phyloP scores from a whole-genome alignment of 1,140 invertebrate species.

The Metaphire vulgaris region DNA sequence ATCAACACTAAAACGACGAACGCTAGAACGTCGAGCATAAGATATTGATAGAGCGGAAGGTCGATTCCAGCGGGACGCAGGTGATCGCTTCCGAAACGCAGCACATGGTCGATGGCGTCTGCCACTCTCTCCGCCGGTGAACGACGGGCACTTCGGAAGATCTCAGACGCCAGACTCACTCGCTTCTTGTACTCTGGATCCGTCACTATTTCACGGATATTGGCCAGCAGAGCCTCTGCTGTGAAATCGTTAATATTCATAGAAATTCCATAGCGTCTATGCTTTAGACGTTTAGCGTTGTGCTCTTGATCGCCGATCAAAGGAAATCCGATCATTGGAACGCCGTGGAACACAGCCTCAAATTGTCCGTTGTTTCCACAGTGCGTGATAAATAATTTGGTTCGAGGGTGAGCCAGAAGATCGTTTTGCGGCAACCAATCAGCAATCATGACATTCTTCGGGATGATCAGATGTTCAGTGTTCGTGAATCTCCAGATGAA shows the following conservation, averaged over 20 bases:
- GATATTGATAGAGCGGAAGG: background rate
- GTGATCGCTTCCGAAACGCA: constrained; percentile 72
- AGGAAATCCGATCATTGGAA: constrained; percentile 39
- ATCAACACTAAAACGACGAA: too few species aligned
- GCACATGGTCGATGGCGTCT: constrained; percentile 37
- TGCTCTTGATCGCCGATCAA: constrained; percentile 40
- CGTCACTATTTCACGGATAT: background rate
- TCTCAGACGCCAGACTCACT: background rate
- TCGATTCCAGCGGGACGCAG: constrained; percentile 74
- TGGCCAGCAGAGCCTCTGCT: background rate
- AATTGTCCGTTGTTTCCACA: constrained; percentile 36
- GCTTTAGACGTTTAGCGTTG: constrained; percentile 40
- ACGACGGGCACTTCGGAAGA: background rate
- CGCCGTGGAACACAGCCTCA: constrained; percentile 35
- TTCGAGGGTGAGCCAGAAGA: constrained; percentile 32
- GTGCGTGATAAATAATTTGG: constrained; percentile 38
- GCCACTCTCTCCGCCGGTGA: constrained; percentile 32
- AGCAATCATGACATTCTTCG: constrained; percentile 59
- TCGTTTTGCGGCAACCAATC: constrained; percentile 65
- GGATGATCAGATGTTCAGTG: constrained; percentile 33
- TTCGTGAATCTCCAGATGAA: constrained; percentile 9
- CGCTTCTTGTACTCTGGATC: constrained; percentile 6
- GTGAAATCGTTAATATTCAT: constrained; percentile 6
- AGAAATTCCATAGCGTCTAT: constrained; percentile 23
- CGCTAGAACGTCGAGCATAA: constrained; percentile 9